Evolutionary conservation across 2,797 vertebrate species (phyloP), one percentile per base, ranked within the genome.

Genomic region (Anguilla anguilla): DNA sequence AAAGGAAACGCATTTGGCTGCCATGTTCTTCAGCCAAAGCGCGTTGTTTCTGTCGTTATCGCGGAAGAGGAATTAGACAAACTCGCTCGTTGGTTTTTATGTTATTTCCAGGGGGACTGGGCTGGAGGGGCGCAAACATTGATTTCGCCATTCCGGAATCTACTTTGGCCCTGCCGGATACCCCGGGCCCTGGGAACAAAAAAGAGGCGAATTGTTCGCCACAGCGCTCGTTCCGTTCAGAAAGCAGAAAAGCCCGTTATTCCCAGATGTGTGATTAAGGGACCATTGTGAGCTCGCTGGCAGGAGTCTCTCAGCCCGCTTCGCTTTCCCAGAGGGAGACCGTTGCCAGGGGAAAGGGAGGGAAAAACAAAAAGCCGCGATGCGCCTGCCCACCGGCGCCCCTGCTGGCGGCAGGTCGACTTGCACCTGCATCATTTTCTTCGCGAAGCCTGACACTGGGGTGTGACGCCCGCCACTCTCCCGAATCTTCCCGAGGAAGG

Each of bases 241-340:
- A 81, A 9, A 31, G 69, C 82, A 88, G 55, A 89, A 88, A 88
- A 85, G 87, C 86, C 86, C 86, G 13, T 59, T 22, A 43, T 77
- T 83, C 55, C 82, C 84, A 67, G 85, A 82, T 83, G 83, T 87
- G 81, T 87, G 88, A 89, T 83, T 87, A 89, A 90, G 87, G 35
- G 88, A 87, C 86, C 85, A 85, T 83, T 86, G 69, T 86, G 85
- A 89, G 86, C 69, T 83, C 69, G 69, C 82, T 90, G 87, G 84
- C 57, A 77, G 86, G 85, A 88, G 90, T 86, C 88, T 87, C 83
- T 87, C 86, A 84, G 0, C 19, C 4, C 5, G 79, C 85, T 88
- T 74, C 49, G 87, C 84, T 84, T 35, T 74, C 90, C 89, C 53
- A 77, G 88, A 86, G 85, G 79, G 84, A 46, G 89, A 39, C 72